These are phyloP conservation scores for Theristus sp. DNA, from an alignment of 2,888 invertebrate species.

Conservation along the genomic window DNA sequence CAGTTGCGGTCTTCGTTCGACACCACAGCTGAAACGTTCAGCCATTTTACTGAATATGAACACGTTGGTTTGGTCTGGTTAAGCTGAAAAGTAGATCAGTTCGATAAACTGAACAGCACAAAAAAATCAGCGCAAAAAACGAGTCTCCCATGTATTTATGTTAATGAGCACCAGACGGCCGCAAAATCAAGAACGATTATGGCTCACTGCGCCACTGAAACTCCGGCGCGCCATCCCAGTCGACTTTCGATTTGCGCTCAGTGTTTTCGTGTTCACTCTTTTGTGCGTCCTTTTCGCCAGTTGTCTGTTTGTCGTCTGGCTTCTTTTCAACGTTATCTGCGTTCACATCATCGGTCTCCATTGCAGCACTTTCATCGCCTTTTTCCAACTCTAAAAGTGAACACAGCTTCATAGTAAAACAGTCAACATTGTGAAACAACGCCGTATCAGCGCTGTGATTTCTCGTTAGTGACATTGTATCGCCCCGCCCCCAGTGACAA, in stretches of 20 bases:
- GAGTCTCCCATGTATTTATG: background rate
- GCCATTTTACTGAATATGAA: background rate
- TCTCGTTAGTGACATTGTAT: too few species aligned
- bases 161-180: background rate
- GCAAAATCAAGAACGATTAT: background rate
- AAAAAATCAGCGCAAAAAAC: background rate
- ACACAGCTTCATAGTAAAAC: background rate
- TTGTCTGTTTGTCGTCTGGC: background rate
- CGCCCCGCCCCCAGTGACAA: too few species aligned
- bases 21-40: background rate
- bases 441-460: too few species aligned
- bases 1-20: background rate
- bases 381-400: too few species aligned
- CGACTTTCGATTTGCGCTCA: background rate
- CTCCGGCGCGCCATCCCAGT: slow-evolving; percentile 4
- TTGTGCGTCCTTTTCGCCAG: background rate
- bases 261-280: background rate
- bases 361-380: background rate
- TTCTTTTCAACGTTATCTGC: background rate
- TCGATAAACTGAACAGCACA: background rate
- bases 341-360: background rate
- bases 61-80: background rate
- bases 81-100: background rate
- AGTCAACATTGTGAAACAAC: too few species aligned
- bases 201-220: slow-evolving; percentile 2